Base-by-base conservation (phyloP, 92 coral and sea anemone species). In the Meandrina meandrites region DNA sequence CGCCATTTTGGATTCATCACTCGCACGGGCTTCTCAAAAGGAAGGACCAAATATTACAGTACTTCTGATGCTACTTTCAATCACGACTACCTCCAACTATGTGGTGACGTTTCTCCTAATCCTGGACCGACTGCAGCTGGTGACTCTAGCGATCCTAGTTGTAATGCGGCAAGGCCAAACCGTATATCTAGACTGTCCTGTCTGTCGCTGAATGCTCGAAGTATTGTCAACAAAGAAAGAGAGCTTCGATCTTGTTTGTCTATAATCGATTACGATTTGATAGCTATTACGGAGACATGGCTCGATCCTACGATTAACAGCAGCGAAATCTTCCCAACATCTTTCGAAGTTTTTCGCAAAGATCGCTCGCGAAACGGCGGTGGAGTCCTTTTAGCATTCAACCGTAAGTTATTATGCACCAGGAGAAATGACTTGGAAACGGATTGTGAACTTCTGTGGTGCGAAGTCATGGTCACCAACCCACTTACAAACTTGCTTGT, bases 391-490 rank as follows among this genome's bases (percentile, higher is more conserved):
- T 31, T 88, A 54, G 90, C 90, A 45, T 81, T n/a, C n/a, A n/a
- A n/a, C n/a, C n/a, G n/a, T n/a, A n/a, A n/a, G 56, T 42, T 68
- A 66, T 37, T 53, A 58, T 30, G 71, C 81, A 36, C 34, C 67
- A 88, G 86, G 57, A 50, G 74, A 54, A 17, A 51, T 45, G 81
- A 88, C 51, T 64, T 79, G 24, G 78, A 88, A 88, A 88, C 86
- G 17, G 80, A 90, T 62, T 90, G 92, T 80, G 92, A 90, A 90
- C 51, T 90, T 37, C 24, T 86, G 77, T 86, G 92, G 90, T 90
- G 92, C 53, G 89, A 90, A 53, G 53, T 85, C 18, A 76, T 53
- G 5, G 60, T 90, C 71, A 50, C 81, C 10, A 86, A 90, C 76
- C 92, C 92, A 16, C 72, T 27, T 79, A 16, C 84, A 27, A 53